Evolutionary conservation across 2,888 invertebrate genomes (phyloP), one percentile per base, ranked within the genome.

Genomic region (Fragum sueziense): DNA sequence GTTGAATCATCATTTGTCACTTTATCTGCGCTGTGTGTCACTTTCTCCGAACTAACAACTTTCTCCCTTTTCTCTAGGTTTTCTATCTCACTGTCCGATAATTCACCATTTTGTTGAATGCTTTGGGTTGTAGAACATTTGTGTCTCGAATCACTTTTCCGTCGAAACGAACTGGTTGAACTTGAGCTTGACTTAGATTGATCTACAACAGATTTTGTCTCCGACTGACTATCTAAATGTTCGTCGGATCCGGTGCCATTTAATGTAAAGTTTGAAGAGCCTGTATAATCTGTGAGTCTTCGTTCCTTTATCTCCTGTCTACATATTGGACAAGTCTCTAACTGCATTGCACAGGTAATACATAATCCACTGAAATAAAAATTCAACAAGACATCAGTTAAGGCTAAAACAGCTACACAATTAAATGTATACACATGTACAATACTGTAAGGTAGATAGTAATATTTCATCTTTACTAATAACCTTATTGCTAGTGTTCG

Each of bases 281-380:
- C 41, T 22, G n/a, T 27, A 20, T 65, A 22, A 17, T 27, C 65
- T 25, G 34, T 41, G 1, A 25, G 9, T 33, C 68, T 69, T 47
- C 91, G 74, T 71, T 91, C 89, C 2, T 59, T 93, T 87, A 96
- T 96, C 67, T 94, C 93, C 76, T 95, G 95, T 87, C 98, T 95
- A 93, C 98, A 98, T 95, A 98, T 95, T 20, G 98, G 98, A 93
- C 98, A 98, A 87, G 96, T 96, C 85, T 95, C 95, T 86, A 98
- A 92, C 92, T 96, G 96, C 75, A 95, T 94, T 11, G 91, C 91
- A 87, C 93, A 93, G 9, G 85, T 87, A 80, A 89, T 90, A 94
- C 98, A 98, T 94, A 98, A 97, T 52, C 97, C 97, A 93, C 97
- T 95, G 78, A 47, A 84, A 84, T 52, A 34, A 4, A 47, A 47